Evolutionary conservation across 2,888 invertebrate species (phyloP).

Genomic region (Kuschelorhynchus macadamiae): DNA sequence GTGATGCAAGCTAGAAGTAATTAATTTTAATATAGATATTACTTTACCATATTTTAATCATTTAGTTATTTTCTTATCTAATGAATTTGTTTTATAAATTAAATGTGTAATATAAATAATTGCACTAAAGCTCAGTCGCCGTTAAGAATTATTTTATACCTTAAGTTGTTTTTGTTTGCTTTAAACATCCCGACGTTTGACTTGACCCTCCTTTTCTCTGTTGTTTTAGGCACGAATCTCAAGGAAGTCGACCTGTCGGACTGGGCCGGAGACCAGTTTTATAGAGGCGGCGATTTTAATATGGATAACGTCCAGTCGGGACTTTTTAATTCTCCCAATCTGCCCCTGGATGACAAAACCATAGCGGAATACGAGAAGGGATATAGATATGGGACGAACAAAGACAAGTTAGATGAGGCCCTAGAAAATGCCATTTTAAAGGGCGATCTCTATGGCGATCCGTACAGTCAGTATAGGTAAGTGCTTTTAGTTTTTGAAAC

Average conservation of each 20-base stretch:
- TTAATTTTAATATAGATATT: too few species aligned
- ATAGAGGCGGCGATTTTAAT: constrained; percentile 47
- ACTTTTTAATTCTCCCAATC: constrained; percentile 60
- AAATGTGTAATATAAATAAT: too few species aligned
- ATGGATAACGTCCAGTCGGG: constrained; percentile 59
- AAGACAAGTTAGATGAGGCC: constrained; percentile 66
- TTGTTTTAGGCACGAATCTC: constrained; percentile 53
- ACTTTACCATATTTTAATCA: too few species aligned
- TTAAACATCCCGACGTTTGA: too few species aligned
- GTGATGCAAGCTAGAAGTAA: too few species aligned
- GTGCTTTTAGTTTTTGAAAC: not conserved
- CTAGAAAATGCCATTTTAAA: constrained; percentile 76
- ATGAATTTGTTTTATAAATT: too few species aligned
- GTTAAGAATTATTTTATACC: too few species aligned
- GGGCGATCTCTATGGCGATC: constrained; percentile 75
- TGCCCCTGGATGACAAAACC: constrained; percentile 63
- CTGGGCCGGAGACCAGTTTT: constrained; percentile 41
- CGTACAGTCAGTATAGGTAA: constrained; percentile 69
- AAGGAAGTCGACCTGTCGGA: constrained; percentile 56
- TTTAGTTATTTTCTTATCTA: too few species aligned
- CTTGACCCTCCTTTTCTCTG: constrained; percentile 23
- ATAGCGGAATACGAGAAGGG: constrained; percentile 66
- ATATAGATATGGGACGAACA: constrained; percentile 65
- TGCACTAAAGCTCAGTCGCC: too few species aligned
- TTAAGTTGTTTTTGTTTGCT: too few species aligned